A percentile compares a stretch with the other conserved stretches of the same genome.
These are phyloP conservation scores for Coracopsis vasa DNA, from an alignment of 2,113 vertebrate species.

Conservation along the genomic window DNA sequence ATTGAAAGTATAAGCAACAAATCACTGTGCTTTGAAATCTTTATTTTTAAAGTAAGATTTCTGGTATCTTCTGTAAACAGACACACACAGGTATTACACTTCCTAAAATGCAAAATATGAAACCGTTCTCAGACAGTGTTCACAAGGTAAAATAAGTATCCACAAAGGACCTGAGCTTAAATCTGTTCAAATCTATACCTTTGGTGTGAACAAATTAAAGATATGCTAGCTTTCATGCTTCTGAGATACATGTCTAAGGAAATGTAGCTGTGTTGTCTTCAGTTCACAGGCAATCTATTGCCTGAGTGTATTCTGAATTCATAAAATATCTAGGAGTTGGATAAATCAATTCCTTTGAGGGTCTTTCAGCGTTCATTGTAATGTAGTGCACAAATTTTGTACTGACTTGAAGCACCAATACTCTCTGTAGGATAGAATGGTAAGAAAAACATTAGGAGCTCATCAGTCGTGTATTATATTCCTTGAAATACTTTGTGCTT, in stretches of 20 bases:
- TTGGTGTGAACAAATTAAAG: neutral
- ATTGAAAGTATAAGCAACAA: neutral
- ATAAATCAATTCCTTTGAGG: neutral
- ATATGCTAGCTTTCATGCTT: neutral
- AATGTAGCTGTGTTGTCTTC: neutral
- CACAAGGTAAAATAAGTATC: neutral
- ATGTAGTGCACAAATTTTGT: neutral
- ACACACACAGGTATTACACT: neutral
- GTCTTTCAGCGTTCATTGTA: neutral
- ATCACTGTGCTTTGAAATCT: neutral
- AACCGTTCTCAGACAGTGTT: neutral
- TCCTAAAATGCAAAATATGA: neutral
- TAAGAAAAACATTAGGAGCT: neutral
- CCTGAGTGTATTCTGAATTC: neutral
- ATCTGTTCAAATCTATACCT: neutral
- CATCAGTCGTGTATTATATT: neutral
- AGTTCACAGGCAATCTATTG: neutral
- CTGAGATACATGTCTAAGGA: neutral
- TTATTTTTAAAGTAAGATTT: constrained; percentile 1
- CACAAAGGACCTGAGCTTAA: neutral
- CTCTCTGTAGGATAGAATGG: neutral
- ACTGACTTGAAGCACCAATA: neutral
- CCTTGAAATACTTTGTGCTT: neutral
- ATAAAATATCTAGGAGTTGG: neutral
- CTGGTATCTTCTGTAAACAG: neutral